Conservation (phyloP, 2,797 vertebrate genomes). For the Pangasius krempfi region DNA sequence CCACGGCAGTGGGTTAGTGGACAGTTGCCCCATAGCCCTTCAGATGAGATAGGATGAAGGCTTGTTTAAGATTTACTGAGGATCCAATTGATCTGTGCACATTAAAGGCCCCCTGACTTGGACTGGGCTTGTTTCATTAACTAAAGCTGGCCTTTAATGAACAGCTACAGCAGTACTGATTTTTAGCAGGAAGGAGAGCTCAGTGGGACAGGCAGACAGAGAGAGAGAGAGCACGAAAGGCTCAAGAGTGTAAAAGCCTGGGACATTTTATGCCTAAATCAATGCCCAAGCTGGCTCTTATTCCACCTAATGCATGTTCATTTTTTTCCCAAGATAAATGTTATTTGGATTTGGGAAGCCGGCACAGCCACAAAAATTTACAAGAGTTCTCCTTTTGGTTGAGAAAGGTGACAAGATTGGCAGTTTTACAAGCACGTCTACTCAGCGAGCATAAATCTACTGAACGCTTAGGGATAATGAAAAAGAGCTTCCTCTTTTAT, state of each 20-base stretch:
- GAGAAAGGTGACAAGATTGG: constrained; percentile 75
- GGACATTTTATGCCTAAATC: constrained; percentile 83
- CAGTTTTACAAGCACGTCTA: constrained; percentile 86
- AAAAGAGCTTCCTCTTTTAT: constrained; percentile 32
- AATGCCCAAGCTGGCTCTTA: constrained; percentile 86
- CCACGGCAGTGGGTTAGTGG: constrained; percentile 25
- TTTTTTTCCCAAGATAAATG: constrained; percentile 87
- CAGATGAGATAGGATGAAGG: constrained; percentile 75
- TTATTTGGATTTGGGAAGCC: constrained; percentile 87
- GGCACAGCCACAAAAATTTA: constrained; percentile 87
- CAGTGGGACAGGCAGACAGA: not conserved
- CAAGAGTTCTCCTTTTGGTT: constrained; percentile 80
- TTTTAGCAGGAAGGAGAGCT: constrained; percentile 27
- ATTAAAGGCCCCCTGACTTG: constrained; percentile 63
- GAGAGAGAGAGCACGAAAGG: not conserved
- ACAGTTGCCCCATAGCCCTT: constrained; percentile 51
- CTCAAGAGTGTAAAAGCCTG: constrained; percentile 37
- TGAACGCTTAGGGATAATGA: constrained; percentile 21
- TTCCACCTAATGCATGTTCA: constrained; percentile 93
- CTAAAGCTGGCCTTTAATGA: constrained; percentile 66
- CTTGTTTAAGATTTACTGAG: constrained; percentile 80
- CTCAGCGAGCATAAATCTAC: constrained; percentile 81
- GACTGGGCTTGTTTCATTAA: constrained; percentile 66
- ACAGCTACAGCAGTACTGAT: constrained; percentile 55
- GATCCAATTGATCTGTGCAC: constrained; percentile 74